These are phyloP conservation scores for Drosophila pachea DNA, from an alignment of 1,140 invertebrate genomes.

Conservation along the genomic window DNA sequence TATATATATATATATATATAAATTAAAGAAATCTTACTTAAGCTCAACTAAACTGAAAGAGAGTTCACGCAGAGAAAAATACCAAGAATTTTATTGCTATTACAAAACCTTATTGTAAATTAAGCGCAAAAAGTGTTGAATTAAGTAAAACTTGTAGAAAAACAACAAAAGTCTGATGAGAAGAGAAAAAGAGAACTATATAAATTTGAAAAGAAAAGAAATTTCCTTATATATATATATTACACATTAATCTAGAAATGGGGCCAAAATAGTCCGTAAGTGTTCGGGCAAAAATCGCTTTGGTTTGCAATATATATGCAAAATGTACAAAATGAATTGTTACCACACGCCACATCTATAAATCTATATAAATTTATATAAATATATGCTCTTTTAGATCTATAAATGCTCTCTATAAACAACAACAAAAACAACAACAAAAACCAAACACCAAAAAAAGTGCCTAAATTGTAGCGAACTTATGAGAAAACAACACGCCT, in stretches of 20 bases:
- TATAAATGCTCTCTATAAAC: constrained; percentile 17
- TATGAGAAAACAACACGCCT: constrained; percentile 28
- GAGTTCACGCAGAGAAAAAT: constrained; percentile 33
- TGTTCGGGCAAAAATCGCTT: constrained; percentile 78
- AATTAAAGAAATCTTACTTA: constrained; percentile 39
- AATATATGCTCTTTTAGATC: constrained; percentile 17
- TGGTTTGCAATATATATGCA: constrained; percentile 56
- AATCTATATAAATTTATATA: constrained; percentile 31
- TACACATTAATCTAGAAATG: constrained; percentile 45
- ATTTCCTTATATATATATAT: neutral
- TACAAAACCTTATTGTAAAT: constrained; percentile 78
- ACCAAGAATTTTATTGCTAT: constrained; percentile 52
- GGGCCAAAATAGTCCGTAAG: constrained; percentile 79
- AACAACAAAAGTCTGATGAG: constrained; percentile 62
- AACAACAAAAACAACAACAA: constrained; percentile 17
- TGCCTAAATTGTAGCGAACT: constrained; percentile 25
- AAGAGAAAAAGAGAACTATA: constrained; percentile 30
- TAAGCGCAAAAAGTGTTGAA: constrained; percentile 64
- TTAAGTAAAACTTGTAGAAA: constrained; percentile 61
- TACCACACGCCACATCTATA: too few relatives aligned
- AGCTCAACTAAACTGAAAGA: constrained; percentile 40
- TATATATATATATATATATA: too few relatives aligned
- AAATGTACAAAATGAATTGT: constrained; percentile 54
- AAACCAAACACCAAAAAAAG: neutral
- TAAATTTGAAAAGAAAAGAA: neutral